phyloP scores from a whole-genome alignment of 2,113 vertebrate genomes.

The Pardalotus punctatus region DNA sequence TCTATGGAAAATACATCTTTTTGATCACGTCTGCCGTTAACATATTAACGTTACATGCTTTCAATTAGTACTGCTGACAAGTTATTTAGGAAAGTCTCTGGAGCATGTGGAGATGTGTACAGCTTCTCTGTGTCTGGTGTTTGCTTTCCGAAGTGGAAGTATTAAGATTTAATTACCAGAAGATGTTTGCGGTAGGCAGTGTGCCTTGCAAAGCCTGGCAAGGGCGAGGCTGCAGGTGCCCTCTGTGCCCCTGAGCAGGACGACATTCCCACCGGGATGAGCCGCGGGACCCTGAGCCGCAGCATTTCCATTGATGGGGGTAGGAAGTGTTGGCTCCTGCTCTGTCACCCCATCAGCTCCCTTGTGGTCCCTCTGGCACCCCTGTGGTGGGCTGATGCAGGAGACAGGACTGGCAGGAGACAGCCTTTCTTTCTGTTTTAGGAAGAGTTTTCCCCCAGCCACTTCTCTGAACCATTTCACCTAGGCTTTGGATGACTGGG shows the following conservation, averaged over 20 bases:
- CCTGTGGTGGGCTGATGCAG: accelerated
- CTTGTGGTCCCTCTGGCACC: background rate
- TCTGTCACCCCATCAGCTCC: background rate
- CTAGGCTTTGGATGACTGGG: background rate
- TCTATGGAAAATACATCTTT: background rate
- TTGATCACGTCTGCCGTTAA: background rate
- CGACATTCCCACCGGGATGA: background rate
- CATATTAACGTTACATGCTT: background rate
- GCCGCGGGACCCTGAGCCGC: accelerated
- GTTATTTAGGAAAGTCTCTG: conserved; percentile 17
- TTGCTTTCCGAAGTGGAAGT: conserved; percentile 4
- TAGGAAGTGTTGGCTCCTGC: background rate
- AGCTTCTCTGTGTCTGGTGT: background rate
- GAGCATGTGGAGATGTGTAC: background rate
- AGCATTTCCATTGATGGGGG: background rate
- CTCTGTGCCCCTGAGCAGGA: background rate
- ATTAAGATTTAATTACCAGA: background rate
- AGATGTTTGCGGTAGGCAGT: background rate
- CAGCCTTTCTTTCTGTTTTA: background rate
- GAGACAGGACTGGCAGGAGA: background rate
- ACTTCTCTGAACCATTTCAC: background rate
- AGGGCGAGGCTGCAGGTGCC: background rate
- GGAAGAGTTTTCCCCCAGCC: background rate
- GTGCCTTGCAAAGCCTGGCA: background rate
- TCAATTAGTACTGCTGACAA: conserved; percentile 22